Conservation (phyloP, 2,113 vertebrate species). For the Gracilinanus agilis region DNA sequence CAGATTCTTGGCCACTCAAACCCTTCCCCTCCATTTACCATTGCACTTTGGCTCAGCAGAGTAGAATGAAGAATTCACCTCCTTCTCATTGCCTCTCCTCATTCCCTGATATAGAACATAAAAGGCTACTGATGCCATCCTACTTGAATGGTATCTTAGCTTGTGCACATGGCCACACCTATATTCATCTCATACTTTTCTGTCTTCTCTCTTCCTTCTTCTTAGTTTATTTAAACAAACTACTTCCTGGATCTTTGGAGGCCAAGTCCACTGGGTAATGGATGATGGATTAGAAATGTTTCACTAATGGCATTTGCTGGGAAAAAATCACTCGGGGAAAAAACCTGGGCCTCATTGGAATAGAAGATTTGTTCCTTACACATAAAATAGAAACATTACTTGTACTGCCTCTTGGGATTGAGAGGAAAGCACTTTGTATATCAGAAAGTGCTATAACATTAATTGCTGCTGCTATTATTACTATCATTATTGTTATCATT, state of each 20-base stretch:
- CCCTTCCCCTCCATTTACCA: too few species aligned
- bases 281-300: not conserved
- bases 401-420: not conserved
- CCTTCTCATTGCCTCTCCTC: not conserved
- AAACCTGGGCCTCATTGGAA: not conserved
- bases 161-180: not conserved
- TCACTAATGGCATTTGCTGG: not conserved
- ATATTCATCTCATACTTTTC: not conserved
- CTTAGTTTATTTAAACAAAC: not conserved
- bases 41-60: not conserved
- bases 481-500: not conserved
- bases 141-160: not conserved
- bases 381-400: not conserved
- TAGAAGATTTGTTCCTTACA: not conserved
- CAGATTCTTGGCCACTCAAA: not conserved
- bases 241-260: not conserved
- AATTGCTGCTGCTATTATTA: not conserved
- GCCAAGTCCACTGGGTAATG: not conserved
- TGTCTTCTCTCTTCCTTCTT: not conserved
- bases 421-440: not conserved
- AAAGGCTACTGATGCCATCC: not conserved
- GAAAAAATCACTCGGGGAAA: not conserved
- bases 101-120: not conserved
- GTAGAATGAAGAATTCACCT: not conserved
- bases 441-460: not conserved